These are phyloP conservation scores for Pogonocichla stellata DNA, from an alignment of 2,113 vertebrate species.

Conservation along the genomic window DNA sequence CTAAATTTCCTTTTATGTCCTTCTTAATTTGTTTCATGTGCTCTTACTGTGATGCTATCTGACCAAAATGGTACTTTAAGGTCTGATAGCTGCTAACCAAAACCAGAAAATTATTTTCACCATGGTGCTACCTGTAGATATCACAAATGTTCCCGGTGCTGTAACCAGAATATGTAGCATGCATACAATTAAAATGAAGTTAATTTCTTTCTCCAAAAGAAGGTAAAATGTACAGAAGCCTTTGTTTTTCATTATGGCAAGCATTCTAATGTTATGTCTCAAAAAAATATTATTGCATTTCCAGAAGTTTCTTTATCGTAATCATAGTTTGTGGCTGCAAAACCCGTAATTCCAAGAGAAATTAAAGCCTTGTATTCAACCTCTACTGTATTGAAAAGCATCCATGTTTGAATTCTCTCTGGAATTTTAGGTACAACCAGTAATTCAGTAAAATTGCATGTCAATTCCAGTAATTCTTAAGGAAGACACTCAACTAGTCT, in stretches of 20 bases:
- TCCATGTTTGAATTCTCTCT: neutral
- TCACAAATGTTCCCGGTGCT: neutral
- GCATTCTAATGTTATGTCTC: neutral
- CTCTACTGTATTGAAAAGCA: neutral
- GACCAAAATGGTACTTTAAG: neutral
- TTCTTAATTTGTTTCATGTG: neutral
- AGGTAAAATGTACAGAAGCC: neutral
- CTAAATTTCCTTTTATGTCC: neutral
- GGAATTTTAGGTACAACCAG: neutral
- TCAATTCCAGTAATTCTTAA: neutral
- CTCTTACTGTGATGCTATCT: neutral
- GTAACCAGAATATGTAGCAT: neutral
- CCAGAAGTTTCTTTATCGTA: neutral
- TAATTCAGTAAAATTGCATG: neutral
- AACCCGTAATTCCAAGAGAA: neutral
- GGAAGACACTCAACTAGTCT: neutral
- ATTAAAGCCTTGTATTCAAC: neutral
- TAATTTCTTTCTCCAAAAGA: neutral
- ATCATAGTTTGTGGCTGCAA: neutral
- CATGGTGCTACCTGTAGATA: neutral
- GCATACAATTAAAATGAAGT: neutral
- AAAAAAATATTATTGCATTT: neutral
- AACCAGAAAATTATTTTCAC: neutral
- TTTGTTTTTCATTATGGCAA: neutral
- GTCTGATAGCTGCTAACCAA: neutral